Conservation (phyloP, 2,888 invertebrate species). For the Ypsolopha scabrella region DNA sequence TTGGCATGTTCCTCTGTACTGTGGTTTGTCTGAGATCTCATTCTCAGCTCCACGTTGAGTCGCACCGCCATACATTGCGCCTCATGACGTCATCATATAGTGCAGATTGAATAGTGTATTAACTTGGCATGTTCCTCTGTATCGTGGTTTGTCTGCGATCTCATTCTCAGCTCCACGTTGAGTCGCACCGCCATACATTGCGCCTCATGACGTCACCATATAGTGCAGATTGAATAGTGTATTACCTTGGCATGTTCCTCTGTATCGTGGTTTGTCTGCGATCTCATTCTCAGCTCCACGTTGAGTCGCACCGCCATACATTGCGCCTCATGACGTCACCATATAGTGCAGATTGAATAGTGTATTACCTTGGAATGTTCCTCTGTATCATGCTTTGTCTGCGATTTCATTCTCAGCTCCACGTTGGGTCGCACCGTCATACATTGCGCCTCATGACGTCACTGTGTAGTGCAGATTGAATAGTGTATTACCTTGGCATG, state of each 20-base stretch:
- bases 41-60: slow-evolving; percentile 73
- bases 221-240: slow-evolving; percentile 19
- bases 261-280: no score
- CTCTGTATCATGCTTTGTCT: slow-evolving; percentile 27
- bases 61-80: slow-evolving; percentile 81
- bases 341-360: no score
- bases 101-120: slow-evolving; percentile 51
- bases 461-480: no score
- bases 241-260: no score
- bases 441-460: slow-evolving; percentile 83
- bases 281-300: no score
- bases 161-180: no score
- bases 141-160: no score
- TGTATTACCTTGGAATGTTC: slow-evolving; percentile 27
- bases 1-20: slow-evolving; percentile 41
- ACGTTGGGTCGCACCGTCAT: slow-evolving; percentile 78
- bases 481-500: slow-evolving; percentile 21
- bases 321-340: no score
- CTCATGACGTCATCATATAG: slow-evolving; percentile 85
- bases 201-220: no score
- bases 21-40: slow-evolving; percentile 22
- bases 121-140: no score
- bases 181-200: no score
- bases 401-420: slow-evolving; percentile 61
- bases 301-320: no score